A percentile compares a stretch with the other conserved stretches of the same genome.
Conservation (phyloP, 2,888 invertebrate species). For the Caenorhabditis sinica region DNA sequence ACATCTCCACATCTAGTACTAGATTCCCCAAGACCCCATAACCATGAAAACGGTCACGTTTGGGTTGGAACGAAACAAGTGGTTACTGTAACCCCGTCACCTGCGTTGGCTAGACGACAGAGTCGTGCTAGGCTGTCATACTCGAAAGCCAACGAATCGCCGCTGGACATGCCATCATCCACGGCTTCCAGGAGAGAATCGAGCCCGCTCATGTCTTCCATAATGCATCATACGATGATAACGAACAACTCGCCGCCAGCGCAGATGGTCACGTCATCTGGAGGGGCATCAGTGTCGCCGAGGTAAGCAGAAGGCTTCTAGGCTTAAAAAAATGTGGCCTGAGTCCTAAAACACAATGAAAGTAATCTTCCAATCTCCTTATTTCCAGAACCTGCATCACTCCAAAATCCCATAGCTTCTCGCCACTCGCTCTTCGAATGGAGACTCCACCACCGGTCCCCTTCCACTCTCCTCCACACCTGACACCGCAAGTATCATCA, state of each 20-base stretch:
- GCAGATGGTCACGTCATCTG: constrained; percentile 34
- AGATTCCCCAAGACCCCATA: constrained; percentile 14
- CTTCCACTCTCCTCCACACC: constrained; percentile 46
- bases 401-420: constrained; percentile 41
- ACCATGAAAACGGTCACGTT: constrained; percentile 62
- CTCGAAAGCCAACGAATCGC: constrained; percentile 56
- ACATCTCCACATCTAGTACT: constrained; percentile 60
- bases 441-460: constrained; percentile 53
- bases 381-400: constrained; percentile 26
- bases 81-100: constrained; percentile 37
- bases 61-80: constrained; percentile 65
- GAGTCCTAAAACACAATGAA: background rate
- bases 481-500: constrained; percentile 51
- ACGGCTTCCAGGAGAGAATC: constrained; percentile 8
- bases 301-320: background rate
- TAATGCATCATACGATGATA: constrained; percentile 38
- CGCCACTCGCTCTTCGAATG: constrained; percentile 38
- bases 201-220: constrained; percentile 45
- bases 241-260: constrained; percentile 64
- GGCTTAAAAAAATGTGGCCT: background rate
- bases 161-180: constrained; percentile 38
- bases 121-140: constrained; percentile 54
- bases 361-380: background rate
- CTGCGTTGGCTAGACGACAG: constrained; percentile 22
- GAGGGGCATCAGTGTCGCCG: too few species aligned